Conservation (phyloP, 2,113 vertebrate genomes). For the Semicossyphus pulcher region DNA sequence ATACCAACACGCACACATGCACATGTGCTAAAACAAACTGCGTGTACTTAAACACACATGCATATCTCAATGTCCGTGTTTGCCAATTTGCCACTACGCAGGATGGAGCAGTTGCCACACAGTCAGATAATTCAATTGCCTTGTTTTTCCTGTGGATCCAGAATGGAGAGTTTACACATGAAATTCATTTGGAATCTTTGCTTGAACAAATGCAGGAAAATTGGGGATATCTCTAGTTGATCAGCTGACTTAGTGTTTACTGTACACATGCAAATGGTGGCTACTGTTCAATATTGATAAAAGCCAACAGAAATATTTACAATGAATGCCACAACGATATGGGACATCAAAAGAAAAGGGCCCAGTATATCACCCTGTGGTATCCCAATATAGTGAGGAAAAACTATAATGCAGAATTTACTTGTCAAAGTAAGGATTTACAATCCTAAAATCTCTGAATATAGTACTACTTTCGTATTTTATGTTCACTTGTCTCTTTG, state of each 20-base stretch:
- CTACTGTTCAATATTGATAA: too few species aligned
- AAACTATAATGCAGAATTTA: too few species aligned
- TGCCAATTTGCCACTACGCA: neutral
- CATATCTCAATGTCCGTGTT: neutral
- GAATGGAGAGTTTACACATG: neutral
- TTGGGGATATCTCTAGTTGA: neutral
- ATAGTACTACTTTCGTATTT: too few species aligned
- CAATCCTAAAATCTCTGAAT: too few species aligned
- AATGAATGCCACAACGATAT: neutral
- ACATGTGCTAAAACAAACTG: conserved; percentile 11
- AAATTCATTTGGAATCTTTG: conserved; percentile 28
- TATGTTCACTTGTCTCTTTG: too few species aligned
- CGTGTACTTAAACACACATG: neutral
- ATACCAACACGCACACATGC: conserved; percentile 6
- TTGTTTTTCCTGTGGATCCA: conserved; percentile 14
- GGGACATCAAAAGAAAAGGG: too few species aligned
- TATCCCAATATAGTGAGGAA: neutral
- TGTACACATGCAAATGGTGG: too few species aligned
- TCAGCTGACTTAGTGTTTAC: too few species aligned
- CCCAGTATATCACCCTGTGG: neutral
- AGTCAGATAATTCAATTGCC: conserved; percentile 17
- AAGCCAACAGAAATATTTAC: too few species aligned
- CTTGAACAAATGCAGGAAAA: conserved; percentile 13
- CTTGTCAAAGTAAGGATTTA: too few species aligned
- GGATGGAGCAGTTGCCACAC: conserved; percentile 6